Evolutionary conservation across 1,140 invertebrate genomes (phyloP).

Genomic region (Tetraneura akinire): DNA sequence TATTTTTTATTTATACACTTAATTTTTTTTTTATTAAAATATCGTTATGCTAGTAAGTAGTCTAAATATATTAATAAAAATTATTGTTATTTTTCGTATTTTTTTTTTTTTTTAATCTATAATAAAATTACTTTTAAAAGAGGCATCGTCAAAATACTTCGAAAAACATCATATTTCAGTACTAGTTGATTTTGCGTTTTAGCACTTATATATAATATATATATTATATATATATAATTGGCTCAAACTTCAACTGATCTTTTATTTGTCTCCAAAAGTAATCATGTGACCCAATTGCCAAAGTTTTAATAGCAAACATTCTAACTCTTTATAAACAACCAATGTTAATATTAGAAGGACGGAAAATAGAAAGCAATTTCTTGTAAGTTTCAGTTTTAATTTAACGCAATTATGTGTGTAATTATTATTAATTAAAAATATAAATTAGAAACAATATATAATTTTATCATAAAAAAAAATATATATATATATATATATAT

Average conservation of each 20-base stretch:
- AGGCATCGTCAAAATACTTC: neutral
- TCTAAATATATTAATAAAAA: no score
- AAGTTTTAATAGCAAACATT: slow-evolving; percentile 23
- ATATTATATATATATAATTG: slow-evolving; percentile 28
- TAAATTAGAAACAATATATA: no score
- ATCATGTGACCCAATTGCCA: slow-evolving; percentile 22
- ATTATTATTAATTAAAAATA: no score
- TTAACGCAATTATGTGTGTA: neutral
- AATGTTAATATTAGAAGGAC: slow-evolving; percentile 2
- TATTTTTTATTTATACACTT: no score
- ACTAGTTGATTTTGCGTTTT: neutral
- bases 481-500: no score
- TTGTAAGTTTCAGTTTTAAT: neutral
- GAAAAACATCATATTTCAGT: slow-evolving; percentile 19
- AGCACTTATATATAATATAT: slow-evolving; percentile 16
- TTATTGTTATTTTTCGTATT: neutral
- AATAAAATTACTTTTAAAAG: slow-evolving; percentile 2
- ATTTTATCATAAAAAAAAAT: no score
- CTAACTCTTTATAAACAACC: slow-evolving; percentile 12
- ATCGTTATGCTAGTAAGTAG: no score
- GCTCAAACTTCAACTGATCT: slow-evolving; percentile 27
- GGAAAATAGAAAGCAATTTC: neutral
- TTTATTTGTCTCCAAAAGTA: slow-evolving; percentile 39
- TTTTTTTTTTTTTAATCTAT: neutral
- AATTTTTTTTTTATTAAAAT: no score